These are phyloP conservation scores for Macrotrachela quadricornifera DNA, from an alignment of 1,140 invertebrate genomes.

Conservation along the genomic window DNA sequence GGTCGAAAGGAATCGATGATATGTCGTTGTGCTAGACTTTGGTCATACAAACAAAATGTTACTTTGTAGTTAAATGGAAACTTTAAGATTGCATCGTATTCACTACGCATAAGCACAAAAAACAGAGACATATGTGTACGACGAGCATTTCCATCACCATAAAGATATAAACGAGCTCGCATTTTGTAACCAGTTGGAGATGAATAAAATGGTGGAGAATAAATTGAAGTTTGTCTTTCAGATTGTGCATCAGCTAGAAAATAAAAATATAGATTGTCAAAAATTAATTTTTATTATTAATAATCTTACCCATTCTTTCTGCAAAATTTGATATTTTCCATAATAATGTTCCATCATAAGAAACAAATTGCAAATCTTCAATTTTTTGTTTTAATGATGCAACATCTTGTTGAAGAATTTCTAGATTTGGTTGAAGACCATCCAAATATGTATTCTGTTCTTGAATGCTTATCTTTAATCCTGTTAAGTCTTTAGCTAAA, in stretches of 20 bases:
- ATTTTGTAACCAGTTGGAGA: slow-evolving; percentile 17
- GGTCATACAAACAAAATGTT: slow-evolving; percentile 14
- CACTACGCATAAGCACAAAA: slow-evolving; percentile 4
- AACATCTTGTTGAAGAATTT: too few relatives aligned
- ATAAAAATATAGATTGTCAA: too few relatives aligned
- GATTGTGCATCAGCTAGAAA: slow-evolving; percentile 12
- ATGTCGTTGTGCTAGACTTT: neutral
- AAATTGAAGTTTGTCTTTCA: slow-evolving; percentile 17
- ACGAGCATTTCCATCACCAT: slow-evolving; percentile 9
- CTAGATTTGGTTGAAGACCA: too few relatives aligned
- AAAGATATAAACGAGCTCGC: neutral
- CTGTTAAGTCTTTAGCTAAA: too few relatives aligned
- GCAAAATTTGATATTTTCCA: too few relatives aligned
- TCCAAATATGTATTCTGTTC: too few relatives aligned
- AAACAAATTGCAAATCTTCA: too few relatives aligned
- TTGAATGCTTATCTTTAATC: too few relatives aligned
- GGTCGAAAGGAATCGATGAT: slow-evolving; percentile 13
- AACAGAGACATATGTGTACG: slow-evolving; percentile 7
- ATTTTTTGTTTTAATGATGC: too few relatives aligned
- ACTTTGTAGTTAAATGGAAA: slow-evolving; percentile 19
- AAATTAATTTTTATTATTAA: too few relatives aligned
- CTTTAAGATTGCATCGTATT: slow-evolving; percentile 14
- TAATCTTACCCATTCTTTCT: too few relatives aligned
- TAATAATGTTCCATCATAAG: too few relatives aligned
- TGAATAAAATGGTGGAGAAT: slow-evolving; percentile 25